Percentiles rank a stretch among this genome's conserved stretches.
These are phyloP conservation scores for Paradoxurus hermaphroditus DNA, from an alignment of 2,113 vertebrate species.

Conservation along the genomic window DNA sequence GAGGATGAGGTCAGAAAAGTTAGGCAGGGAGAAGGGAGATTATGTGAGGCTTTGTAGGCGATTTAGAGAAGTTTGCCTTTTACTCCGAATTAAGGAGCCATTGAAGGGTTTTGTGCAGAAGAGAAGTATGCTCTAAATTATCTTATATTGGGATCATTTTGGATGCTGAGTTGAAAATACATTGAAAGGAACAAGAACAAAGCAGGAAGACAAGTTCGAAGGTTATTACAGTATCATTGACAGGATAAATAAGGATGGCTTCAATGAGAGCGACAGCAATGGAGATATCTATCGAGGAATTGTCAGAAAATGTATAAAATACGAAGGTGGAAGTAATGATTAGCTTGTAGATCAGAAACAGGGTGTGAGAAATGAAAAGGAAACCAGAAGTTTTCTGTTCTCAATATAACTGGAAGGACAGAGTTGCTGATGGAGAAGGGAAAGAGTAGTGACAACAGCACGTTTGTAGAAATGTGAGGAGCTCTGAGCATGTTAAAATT, in stretches of 20 bases:
- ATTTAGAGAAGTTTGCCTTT: neutral
- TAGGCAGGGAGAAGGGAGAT: neutral
- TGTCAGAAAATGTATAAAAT: neutral
- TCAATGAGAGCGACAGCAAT: neutral
- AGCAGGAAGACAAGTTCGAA: neutral
- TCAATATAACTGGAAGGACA: neutral
- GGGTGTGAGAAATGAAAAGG: neutral
- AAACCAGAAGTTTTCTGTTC: neutral
- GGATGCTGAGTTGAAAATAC: neutral
- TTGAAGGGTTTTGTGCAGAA: neutral
- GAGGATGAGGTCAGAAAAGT: neutral
- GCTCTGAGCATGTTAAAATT: neutral
- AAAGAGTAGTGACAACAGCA: neutral
- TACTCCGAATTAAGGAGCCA: neutral
- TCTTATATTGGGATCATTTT: neutral
- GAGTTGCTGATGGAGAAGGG: neutral
- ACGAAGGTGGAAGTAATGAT: neutral
- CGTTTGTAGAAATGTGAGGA: neutral
- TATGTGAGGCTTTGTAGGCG: neutral
- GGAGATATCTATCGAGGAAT: neutral
- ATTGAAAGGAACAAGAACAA: neutral
- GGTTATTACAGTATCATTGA: neutral
- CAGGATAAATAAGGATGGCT: neutral
- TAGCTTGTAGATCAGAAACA: neutral
- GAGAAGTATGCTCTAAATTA: neutral